Evolutionary conservation across 1,140 invertebrate genomes (phyloP), one percentile per base, ranked within the genome.

Genomic region (Drosophila simulans): DNA sequence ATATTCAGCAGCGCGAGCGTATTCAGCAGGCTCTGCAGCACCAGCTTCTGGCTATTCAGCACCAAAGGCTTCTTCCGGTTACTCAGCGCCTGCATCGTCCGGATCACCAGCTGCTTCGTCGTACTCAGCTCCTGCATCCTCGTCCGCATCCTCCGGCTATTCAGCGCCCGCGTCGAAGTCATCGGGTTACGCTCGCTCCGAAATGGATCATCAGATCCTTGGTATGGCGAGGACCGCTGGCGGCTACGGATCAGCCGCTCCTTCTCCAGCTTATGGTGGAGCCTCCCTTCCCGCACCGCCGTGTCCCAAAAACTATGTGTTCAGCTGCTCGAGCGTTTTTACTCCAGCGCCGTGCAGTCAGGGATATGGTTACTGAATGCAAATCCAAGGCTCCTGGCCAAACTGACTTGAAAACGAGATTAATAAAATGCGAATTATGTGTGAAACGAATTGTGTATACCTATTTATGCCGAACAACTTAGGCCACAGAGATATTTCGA

Each of bases 241-340:
- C 27, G 60, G 63, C 25, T 75, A 78, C 27, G 70, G 65, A 15
- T 25, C 51, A 13, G 37, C 64, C n/a, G 58, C 54, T n/a, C 62
- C 66, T 10, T 48, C 35, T n/a, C 11, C 69, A 12, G 40, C 57
- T 10, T 75, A 78, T 22, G 62, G 70, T 0, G 83, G 63, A 20
- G 52, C 64, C 10, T 57, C 70, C 4, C 35, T 88, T 8, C 55
- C 83, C 8, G 48, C 83, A 1, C 79, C 84, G n/a, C 25, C 79
- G 7, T 86, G 83, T 40, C 79, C 83, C 12, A 62, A 53, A 11
- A 88, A 57, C 39, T 86, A 86, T 53, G 17, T 86, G 1, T 86
- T 86, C 27, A 79, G 83, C 39, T 86, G 83, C 46, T 53, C 65
- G 8, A 79, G 83, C 42, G 79, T 86, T 4, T 79, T 86, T 3